These are phyloP conservation scores for Acronicta leporina DNA, from an alignment of 2,888 invertebrate genomes.

Conservation along the genomic window DNA sequence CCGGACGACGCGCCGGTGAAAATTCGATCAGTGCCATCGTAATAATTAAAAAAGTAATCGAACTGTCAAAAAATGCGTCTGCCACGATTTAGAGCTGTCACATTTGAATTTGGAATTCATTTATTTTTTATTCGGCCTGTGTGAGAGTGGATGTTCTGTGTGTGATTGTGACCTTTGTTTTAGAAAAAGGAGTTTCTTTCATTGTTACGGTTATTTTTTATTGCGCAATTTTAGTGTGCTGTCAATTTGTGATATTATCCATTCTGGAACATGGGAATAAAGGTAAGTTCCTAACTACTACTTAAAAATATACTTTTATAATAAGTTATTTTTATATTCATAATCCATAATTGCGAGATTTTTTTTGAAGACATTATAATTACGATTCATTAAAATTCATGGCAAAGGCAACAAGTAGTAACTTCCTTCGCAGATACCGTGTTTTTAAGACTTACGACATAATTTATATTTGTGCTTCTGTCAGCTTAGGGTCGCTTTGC, in stretches of 20 bases:
- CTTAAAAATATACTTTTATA: background rate
- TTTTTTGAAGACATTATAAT: conserved; percentile 2
- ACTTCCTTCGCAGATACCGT: conserved; percentile 17
- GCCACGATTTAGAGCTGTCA: conserved; percentile 57
- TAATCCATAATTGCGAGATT: background rate
- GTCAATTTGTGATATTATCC: conserved; percentile 35
- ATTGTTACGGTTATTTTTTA: conserved; percentile 35
- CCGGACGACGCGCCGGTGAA: conserved; percentile 57
- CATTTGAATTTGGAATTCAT: conserved; percentile 70
- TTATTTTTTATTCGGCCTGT: conserved; percentile 63
- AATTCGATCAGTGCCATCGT: conserved; percentile 61
- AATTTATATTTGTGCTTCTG: conserved; percentile 34
- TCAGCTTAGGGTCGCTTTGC: conserved; percentile 34
- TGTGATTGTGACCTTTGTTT: conserved; percentile 67
- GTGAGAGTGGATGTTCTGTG: conserved; percentile 67
- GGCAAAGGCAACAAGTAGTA: conserved; percentile 52
- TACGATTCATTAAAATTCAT: conserved; percentile 16
- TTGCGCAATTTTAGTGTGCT: conserved; percentile 36
- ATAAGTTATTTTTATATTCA: background rate
- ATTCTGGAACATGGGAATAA: conserved; percentile 32
- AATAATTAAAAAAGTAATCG: conserved; percentile 60
- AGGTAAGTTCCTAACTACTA: conserved; percentile 41
- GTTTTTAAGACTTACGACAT: conserved; percentile 34
- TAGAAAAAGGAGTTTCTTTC: conserved; percentile 36
- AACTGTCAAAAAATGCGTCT: conserved; percentile 58